Evolutionary conservation across 2,888 invertebrate genomes (phyloP), one percentile per base, ranked within the genome.

Genomic region (Eilema caniola): DNA sequence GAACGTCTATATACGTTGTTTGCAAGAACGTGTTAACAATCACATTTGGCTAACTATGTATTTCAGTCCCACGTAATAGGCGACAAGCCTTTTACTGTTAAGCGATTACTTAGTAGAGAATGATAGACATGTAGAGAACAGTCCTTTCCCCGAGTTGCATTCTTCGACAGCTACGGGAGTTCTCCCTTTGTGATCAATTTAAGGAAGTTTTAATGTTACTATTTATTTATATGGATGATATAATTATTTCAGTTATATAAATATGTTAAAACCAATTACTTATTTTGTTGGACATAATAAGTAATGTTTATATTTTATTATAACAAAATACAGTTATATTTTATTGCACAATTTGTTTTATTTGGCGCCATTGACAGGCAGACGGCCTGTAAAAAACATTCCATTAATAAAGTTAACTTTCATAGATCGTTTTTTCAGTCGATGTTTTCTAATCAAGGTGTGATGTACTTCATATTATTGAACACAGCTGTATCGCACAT

Each of bases 271-370:
- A 37, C 14, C 16, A 23, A 25, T 11, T 31, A 77, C 72, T 82
- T 79, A 72, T 75, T 80, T 77, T 65, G 64, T 75, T 57, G 76
- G 79, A 78, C 74, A 79, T 83, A 79, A 75, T 76, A 74, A 62
- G 71, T 71, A 75, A 79, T 83, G 75, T 83, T 85, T 85, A 86
- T 87, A 87, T 86, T 86, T 86, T 87, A 85, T 76, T 81, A 87
- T 72, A 74, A 72, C 66, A 65, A 81, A 85, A 84, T 81, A 81
- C 74, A 85, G 73, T 77, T 79, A 80, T 85, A 84, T 84, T 85
- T 84, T 82, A 76, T 74, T 84, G 84, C 82, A 65, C 10, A 12
- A 16, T 16, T 65, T 65, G 68, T 68, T 76, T 70, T 59, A 57
- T 68, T 67, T 20, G 20, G 0, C 47, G 2, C 14, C 14, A 14